Evolutionary conservation across 2,797 vertebrate species (phyloP).

Genomic region (Centropyge bicolor): DNA sequence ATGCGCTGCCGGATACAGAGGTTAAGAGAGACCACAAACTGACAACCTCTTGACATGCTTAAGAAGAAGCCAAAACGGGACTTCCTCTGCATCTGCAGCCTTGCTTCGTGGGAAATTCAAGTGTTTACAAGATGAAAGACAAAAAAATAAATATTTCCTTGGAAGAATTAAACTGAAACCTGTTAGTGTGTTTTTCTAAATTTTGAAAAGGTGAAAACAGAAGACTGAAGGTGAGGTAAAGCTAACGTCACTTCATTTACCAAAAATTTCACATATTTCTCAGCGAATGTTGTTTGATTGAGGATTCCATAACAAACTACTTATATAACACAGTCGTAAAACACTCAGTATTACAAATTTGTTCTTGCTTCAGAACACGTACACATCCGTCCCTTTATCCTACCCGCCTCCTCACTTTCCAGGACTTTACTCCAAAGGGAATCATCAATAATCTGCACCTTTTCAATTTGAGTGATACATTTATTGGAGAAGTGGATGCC

Average conservation of each 20-base stretch:
- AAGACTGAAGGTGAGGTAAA: not conserved
- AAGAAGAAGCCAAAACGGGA: not conserved
- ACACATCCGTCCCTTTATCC: too few species aligned
- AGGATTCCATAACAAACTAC: not conserved
- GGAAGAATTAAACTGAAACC: not conserved
- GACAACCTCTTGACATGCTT: not conserved
- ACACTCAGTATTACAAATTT: too few species aligned
- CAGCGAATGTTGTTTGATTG: not conserved
- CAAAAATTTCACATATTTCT: not conserved
- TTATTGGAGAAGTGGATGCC: not conserved
- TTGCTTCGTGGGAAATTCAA: not conserved
- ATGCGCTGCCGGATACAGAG: not conserved
- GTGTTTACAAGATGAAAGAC: not conserved
- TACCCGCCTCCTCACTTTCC: not conserved
- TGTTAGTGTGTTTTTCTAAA: not conserved
- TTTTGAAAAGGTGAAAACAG: not conserved
- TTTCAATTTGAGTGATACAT: not conserved
- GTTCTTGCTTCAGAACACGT: too few species aligned
- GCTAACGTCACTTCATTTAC: not conserved
- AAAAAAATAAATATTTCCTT: not conserved
- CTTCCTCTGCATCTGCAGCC: conserved; percentile 12
- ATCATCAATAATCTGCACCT: too few species aligned
- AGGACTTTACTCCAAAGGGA: not conserved
- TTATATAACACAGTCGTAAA: too few species aligned
- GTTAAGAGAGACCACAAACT: not conserved